Evolutionary conservation across 2,888 invertebrate genomes (phyloP), one percentile per base, ranked within the genome.

Genomic region (Abrostola tripartita): DNA sequence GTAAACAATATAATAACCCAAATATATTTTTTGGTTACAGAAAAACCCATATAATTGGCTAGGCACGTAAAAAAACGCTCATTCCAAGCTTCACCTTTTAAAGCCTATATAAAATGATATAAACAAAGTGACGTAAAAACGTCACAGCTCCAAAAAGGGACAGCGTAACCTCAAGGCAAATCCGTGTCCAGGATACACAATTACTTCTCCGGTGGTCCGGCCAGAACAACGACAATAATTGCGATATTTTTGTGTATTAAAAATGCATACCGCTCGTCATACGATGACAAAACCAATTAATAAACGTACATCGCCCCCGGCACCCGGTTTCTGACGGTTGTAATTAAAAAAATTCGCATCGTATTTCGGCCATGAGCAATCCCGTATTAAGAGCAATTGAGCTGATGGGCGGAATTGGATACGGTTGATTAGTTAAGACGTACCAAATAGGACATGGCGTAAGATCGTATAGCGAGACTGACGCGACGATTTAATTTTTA

Each of bases 371-470:
- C 82, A 86, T 88, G 88, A 88, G 85, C 89, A 89, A 90, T 90
- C 90, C 61, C 88, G 90, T 90, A 91, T 92, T 81, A 92, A 90
- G 89, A 90, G 85, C 90, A 94, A 94, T 94, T 93, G 92, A 83
- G 85, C 87, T 93, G 90, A 94, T 91, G 88, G 86, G 88, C 89
- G 82, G 90, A 94, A 93, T 93, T 93, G 91, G 90, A 90, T 92
- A 87, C 90, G 86, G 82, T 88, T 89, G 89, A 93, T 92, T 90
- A 92, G 90, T 90, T 91, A 92, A 94, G 90, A 85, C 90, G 85
- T 77, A 83, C 82, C 83, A 89, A 91, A 88, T 92, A 84, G 88
- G 79, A 79, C 84, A 85, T 87, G 88, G 81, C 85, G 87, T 82
- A 86, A 87, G 82, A 82, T 81, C 80, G 65, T 66, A 58, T 71